These are phyloP conservation scores for Rhynchopsitta pachyrhyncha DNA, from an alignment of 2,113 vertebrate species.

Conservation along the genomic window DNA sequence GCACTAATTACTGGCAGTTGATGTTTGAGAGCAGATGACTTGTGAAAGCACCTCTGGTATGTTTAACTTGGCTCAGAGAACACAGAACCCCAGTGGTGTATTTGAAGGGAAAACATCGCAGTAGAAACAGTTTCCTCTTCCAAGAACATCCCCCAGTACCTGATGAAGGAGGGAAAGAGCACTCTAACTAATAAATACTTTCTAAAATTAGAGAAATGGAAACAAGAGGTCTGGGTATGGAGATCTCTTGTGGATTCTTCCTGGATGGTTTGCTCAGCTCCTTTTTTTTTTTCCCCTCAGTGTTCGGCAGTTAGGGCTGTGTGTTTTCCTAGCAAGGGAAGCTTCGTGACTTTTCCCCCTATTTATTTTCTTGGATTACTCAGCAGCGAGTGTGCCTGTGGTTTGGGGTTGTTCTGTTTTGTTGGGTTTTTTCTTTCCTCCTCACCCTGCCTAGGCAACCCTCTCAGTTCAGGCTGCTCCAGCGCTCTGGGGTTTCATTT, in stretches of 20 bases:
- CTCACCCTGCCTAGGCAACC: background rate
- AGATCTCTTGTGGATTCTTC: background rate
- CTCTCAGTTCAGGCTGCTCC: background rate
- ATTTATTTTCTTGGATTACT: background rate
- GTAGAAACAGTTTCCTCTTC: background rate
- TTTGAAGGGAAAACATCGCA: background rate
- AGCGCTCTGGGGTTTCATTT: background rate
- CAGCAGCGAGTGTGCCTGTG: background rate
- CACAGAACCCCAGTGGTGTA: background rate
- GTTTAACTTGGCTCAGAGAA: background rate
- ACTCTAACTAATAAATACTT: background rate
- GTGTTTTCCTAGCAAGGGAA: background rate
- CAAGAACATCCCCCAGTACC: background rate
- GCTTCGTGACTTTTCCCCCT: background rate
- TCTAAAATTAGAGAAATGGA: background rate
- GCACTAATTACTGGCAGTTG: background rate
- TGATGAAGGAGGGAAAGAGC: background rate
- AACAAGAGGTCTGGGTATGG: background rate
- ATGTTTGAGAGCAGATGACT: background rate
- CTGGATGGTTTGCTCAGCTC: background rate
- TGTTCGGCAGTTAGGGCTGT: background rate
- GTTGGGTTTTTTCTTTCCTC: rapidly evolving
- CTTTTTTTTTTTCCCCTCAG: background rate
- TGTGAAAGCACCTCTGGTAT: background rate
- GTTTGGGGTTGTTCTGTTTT: background rate